A percentile compares a stretch with the other conserved stretches of the same genome.
phyloP scores from a whole-genome alignment of 2,888 invertebrate genomes.

The Salpingus planirostris region DNA sequence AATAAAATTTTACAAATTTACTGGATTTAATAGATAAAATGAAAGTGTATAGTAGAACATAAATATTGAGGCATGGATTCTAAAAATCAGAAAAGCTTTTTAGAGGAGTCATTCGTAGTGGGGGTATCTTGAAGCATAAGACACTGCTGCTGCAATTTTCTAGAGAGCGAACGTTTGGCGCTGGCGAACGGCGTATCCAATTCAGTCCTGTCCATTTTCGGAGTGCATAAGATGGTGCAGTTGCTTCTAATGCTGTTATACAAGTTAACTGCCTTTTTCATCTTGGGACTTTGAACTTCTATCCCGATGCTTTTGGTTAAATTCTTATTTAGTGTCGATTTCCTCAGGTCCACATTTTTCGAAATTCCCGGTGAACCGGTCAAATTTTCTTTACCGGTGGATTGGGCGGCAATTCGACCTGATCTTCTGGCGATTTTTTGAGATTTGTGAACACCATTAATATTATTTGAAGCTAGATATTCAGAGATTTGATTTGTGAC shows the following conservation, averaged over 20 bases:
- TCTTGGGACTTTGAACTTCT: slow-evolving; percentile 9
- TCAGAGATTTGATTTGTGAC: too few species aligned
- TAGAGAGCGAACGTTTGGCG: slow-evolving; percentile 10
- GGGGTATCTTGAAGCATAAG: slow-evolving; percentile 8
- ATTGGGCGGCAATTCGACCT: too few species aligned
- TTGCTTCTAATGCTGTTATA: slow-evolving; percentile 8
- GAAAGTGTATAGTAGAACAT: too few species aligned
- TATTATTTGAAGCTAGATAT: too few species aligned
- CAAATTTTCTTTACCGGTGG: slow-evolving; percentile 5
- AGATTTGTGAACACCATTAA: too few species aligned
- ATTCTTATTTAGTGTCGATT: slow-evolving; percentile 14
- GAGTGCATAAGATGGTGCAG: slow-evolving; percentile 9
- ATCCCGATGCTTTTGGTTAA: slow-evolving; percentile 10
- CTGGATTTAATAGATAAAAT: too few species aligned
- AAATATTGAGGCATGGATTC: too few species aligned
- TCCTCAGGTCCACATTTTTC: slow-evolving; percentile 12
- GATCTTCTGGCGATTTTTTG: too few species aligned
- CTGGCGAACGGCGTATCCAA: slow-evolving; percentile 6
- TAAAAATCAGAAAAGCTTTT: too few species aligned
- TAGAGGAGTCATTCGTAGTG: too few species aligned
- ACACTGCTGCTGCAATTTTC: slow-evolving; percentile 13
- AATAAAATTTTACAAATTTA: too few species aligned
- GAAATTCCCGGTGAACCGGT: slow-evolving; percentile 11
- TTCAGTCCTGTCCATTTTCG: slow-evolving; percentile 8
- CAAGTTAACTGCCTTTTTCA: slow-evolving; percentile 9